Conservation (phyloP, 92 coral and sea anemone species). For the Epizoanthus scotinus region DNA sequence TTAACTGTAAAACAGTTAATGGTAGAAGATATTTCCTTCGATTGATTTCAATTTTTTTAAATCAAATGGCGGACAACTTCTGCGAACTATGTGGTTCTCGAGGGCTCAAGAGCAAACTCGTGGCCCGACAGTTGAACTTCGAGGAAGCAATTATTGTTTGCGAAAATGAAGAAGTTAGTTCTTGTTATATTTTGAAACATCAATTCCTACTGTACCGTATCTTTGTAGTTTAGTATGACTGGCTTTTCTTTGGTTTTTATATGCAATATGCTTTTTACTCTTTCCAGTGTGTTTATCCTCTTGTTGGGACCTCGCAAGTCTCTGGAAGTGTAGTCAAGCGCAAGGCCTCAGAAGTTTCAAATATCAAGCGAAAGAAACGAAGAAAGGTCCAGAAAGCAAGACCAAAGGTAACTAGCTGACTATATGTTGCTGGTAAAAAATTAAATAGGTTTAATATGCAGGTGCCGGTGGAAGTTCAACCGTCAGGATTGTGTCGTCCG, state of each 20-base stretch:
- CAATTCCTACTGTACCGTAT: not conserved
- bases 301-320: slow-evolving; percentile 42
- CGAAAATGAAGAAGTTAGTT: slow-evolving; percentile 78
- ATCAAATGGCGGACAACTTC: slow-evolving; percentile 59
- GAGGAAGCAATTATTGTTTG: slow-evolving; percentile 91
- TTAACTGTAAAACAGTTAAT: not conserved
- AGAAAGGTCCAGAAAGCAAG: slow-evolving; percentile 36
- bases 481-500: not conserved
- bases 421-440: no score
- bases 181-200: not conserved
- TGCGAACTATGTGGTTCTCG: slow-evolving; percentile 75
- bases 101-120: slow-evolving; percentile 72
- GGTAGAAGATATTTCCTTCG: not conserved
- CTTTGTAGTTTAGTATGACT: not conserved
- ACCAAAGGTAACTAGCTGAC: slow-evolving; percentile 29
- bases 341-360: slow-evolving; percentile 53
- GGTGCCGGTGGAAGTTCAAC: no score
- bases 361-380: slow-evolving; percentile 57
- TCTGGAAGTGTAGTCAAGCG: slow-evolving; percentile 51
- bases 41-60: not conserved
- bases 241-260: not conserved
- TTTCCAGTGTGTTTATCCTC: slow-evolving; percentile 86
- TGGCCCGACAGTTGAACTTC: slow-evolving; percentile 70
- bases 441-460: no score
- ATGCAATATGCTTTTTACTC: slow-evolving; percentile 27